Evolutionary conservation across 2,888 invertebrate species (phyloP).

Genomic region (Clepsis dumicolana): DNA sequence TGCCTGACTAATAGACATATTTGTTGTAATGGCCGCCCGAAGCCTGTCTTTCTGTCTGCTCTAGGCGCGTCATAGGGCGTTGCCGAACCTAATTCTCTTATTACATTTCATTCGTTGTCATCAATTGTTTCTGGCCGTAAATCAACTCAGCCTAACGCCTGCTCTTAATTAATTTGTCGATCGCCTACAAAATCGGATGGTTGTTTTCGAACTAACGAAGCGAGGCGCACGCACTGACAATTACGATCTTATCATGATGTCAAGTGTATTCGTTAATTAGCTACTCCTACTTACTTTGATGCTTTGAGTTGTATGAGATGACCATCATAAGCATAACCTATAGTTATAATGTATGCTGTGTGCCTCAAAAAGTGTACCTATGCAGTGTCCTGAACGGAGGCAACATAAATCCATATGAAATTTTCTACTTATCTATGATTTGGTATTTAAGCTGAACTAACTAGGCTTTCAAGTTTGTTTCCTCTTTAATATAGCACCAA

Average conservation of each 20-base stretch:
- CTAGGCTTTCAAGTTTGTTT: too few species aligned
- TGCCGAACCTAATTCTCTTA: constrained; percentile 47
- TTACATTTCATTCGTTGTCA: constrained; percentile 37
- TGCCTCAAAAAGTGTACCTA: too few species aligned
- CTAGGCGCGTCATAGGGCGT: constrained; percentile 53
- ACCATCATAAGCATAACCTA: background rate
- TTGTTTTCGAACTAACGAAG: constrained; percentile 26
- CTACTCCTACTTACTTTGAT: background rate
- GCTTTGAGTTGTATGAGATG: background rate
- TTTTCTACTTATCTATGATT: too few species aligned
- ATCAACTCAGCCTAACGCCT: constrained; percentile 19
- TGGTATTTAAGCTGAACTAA: too few species aligned
- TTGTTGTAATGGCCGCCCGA: constrained; percentile 51
- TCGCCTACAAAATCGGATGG: constrained; percentile 16
- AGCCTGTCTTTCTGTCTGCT: constrained; percentile 52
- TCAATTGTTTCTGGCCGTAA: constrained; percentile 26
- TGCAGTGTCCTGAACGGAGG: too few species aligned
- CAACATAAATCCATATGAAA: too few species aligned
- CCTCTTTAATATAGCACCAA: too few species aligned
- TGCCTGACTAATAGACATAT: constrained; percentile 63
- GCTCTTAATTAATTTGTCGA: constrained; percentile 32
- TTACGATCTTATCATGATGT: constrained; percentile 26
- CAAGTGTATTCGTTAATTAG: constrained; percentile 6
- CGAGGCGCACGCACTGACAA: constrained; percentile 30
- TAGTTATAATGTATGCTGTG: too few species aligned